Evolutionary conservation across 2,113 vertebrate genomes (phyloP).

Genomic region (Verasper variegatus): DNA sequence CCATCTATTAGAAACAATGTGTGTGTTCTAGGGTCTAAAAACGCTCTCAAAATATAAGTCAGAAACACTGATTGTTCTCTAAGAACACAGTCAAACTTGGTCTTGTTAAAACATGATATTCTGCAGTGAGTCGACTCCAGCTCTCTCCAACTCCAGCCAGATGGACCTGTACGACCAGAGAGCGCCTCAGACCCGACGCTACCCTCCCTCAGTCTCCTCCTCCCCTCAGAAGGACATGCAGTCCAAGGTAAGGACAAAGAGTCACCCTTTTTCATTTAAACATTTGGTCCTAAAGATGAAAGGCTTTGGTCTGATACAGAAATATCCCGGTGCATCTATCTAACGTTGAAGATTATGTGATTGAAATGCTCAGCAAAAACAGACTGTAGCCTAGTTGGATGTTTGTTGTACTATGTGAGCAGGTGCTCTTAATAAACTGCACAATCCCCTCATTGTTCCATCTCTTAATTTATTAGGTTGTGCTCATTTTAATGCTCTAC

Average conservation of each 20-base stretch:
- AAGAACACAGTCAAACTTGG: slow-evolving; percentile 25
- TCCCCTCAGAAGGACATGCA: slow-evolving; percentile 96
- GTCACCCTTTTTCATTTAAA: not conserved
- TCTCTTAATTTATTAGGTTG: not conserved
- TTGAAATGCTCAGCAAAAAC: too few relatives aligned
- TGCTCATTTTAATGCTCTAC: slow-evolving; percentile 4
- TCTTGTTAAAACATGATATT: slow-evolving; percentile 17
- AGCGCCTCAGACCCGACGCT: slow-evolving; percentile 89
- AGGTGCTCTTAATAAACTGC: not conserved
- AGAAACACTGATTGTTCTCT: slow-evolving; percentile 8
- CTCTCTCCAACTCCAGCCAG: slow-evolving; percentile 91
- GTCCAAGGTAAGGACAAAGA: slow-evolving; percentile 86
- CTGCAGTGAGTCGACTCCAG: slow-evolving; percentile 89
- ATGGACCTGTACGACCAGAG: slow-evolving; percentile 95
- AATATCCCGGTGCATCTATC: too few relatives aligned
- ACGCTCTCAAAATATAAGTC: not conserved
- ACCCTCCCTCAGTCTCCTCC: slow-evolving; percentile 90
- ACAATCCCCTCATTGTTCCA: not conserved
- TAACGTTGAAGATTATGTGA: too few relatives aligned
- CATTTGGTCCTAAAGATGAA: too few relatives aligned
- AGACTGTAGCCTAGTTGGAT: too few relatives aligned
- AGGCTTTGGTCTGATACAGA: too few relatives aligned
- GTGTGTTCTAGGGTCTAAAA: not conserved
- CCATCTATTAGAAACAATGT: not conserved
- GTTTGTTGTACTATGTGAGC: too few relatives aligned